phyloP scores from a whole-genome alignment of 2,888 invertebrate genomes.

The Cephus pygmeus region DNA sequence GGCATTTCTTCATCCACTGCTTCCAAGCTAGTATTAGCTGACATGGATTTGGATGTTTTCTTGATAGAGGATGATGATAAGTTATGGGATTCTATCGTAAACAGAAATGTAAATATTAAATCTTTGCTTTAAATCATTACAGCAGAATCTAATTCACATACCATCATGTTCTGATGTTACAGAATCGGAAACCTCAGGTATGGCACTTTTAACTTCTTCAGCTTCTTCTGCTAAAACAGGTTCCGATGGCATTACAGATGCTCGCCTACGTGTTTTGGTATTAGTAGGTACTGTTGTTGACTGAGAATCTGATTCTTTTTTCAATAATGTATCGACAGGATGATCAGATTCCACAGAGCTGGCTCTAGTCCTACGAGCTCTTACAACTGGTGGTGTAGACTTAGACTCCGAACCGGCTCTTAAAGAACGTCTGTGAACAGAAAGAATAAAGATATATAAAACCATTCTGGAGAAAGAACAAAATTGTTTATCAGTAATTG shows the following conservation, averaged over 20 bases:
- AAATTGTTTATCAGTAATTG: neutral
- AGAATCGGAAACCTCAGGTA: neutral
- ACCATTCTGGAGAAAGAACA: neutral
- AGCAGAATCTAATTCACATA: neutral
- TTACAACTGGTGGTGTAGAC: conserved; percentile 33
- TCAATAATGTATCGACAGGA: conserved; percentile 11
- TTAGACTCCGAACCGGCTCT: conserved; percentile 56
- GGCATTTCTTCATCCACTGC: neutral
- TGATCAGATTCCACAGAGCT: conserved; percentile 48
- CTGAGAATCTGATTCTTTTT: conserved; percentile 2
- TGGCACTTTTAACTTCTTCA: conserved; percentile 22
- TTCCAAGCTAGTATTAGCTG: neutral
- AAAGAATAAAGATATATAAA: neutral
- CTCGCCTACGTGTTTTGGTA: conserved; percentile 34
- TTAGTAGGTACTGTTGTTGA: conserved; percentile 28
- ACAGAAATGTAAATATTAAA: neutral
- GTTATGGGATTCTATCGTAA: neutral
- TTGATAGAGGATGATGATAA: neutral
- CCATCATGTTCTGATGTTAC: neutral
- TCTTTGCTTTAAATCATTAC: neutral
- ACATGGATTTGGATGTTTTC: neutral
- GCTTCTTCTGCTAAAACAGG: conserved; percentile 45
- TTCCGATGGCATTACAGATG: conserved; percentile 38
- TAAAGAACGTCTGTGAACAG: conserved; percentile 27
- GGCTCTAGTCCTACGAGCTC: conserved; percentile 51